phyloP scores from a whole-genome alignment of 2,888 invertebrate genomes.

The Mythimna lalbum region DNA sequence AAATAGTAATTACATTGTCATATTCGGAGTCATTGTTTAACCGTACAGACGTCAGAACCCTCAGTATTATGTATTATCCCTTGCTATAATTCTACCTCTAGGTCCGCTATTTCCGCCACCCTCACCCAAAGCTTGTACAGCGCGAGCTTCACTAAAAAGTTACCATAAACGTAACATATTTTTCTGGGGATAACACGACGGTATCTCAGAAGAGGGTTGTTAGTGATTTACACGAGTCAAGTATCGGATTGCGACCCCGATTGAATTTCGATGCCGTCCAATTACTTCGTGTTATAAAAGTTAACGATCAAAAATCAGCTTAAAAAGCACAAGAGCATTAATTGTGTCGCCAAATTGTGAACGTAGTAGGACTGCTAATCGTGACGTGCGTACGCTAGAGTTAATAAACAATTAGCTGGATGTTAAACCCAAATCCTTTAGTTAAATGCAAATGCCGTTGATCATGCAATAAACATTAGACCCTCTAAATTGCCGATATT shows the following conservation, averaged over 20 bases:
- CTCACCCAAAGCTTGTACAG: slow-evolving; percentile 68
- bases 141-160: slow-evolving; percentile 73
- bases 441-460: slow-evolving; percentile 57
- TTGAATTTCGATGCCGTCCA: slow-evolving; percentile 74
- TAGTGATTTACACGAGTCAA: slow-evolving; percentile 73
- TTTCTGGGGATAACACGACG: slow-evolving; percentile 64
- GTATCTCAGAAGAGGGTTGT: slow-evolving; percentile 71
- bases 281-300: slow-evolving; percentile 71
- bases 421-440: slow-evolving; percentile 66
- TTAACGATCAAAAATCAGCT: slow-evolving; percentile 62
- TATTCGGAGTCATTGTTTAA: slow-evolving; percentile 38
- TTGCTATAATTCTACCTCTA: slow-evolving; percentile 68
- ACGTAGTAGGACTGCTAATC: slow-evolving; percentile 58
- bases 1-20: slow-evolving; percentile 6
- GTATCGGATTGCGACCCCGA: slow-evolving; percentile 74
- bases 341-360: slow-evolving; percentile 53
- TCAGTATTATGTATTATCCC: slow-evolving; percentile 60
- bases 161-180: slow-evolving; percentile 83
- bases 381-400: slow-evolving; percentile 67
- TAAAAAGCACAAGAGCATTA: slow-evolving; percentile 53
- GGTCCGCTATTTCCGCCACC: slow-evolving; percentile 58
- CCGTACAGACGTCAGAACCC: slow-evolving; percentile 72
- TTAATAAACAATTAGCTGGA: slow-evolving; percentile 66
- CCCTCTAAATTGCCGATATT: slow-evolving; percentile 43
- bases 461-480: slow-evolving; percentile 60